Percentiles rank a stretch among this genome's conserved stretches.
Evolutionary conservation across 2,113 vertebrate genomes (phyloP).

Genomic region (Actenoides hombroni): DNA sequence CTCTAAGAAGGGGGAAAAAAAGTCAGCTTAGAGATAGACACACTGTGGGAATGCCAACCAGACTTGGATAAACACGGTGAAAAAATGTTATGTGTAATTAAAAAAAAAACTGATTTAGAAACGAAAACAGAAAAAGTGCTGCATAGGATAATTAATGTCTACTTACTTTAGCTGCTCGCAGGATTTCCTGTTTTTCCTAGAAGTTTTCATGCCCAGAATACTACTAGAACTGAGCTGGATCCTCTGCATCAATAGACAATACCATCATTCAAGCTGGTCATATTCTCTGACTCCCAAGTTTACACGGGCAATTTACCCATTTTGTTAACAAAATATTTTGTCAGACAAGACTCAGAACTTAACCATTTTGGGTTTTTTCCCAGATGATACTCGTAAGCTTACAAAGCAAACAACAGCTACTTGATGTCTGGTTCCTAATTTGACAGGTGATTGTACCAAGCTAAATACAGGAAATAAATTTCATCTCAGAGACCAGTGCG

Average conservation of each 20-base stretch:
- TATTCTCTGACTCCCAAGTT: slow-evolving; percentile 11
- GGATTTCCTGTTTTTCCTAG: slow-evolving; percentile 61
- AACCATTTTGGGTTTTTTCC: background rate
- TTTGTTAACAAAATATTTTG: slow-evolving; percentile 66
- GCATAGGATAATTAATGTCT: slow-evolving; percentile 16
- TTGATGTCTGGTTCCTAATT: background rate
- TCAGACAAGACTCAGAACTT: slow-evolving; percentile 43
- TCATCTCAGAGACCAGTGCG: background rate
- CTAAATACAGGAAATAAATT: slow-evolving; percentile 28
- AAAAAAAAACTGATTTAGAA: background rate
- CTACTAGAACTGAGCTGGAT: background rate
- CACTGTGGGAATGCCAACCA: background rate
- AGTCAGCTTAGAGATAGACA: background rate
- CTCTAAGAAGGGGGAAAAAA: background rate
- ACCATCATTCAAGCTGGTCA: slow-evolving; percentile 35
- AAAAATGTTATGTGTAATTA: slow-evolving; percentile 10
- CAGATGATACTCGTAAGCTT: slow-evolving; percentile 8
- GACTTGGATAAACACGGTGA: slow-evolving; percentile 1
- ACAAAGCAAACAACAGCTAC: slow-evolving; percentile 42
- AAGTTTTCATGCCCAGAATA: slow-evolving; percentile 43
- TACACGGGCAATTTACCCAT: slow-evolving; percentile 35
- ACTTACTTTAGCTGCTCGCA: slow-evolving; percentile 25
- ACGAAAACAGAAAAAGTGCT: slow-evolving; percentile 17
- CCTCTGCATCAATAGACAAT: slow-evolving; percentile 60
- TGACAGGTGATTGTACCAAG: slow-evolving; percentile 29